Evolutionary conservation across 2,888 invertebrate species (phyloP).

Genomic region (Nomada goodeniana): DNA sequence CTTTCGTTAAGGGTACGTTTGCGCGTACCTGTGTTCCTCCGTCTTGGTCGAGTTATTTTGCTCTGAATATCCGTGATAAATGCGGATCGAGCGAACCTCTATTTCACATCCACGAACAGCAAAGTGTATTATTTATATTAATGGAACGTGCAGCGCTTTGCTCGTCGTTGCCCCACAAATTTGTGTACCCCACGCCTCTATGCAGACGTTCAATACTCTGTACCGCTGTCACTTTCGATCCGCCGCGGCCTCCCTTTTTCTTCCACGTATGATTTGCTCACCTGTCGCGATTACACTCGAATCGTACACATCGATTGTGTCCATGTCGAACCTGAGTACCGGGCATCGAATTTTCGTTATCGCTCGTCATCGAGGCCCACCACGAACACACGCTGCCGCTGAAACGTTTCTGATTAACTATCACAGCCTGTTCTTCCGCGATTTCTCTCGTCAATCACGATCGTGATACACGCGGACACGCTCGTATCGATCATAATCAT

Average conservation of each 20-base stretch:
- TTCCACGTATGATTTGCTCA: background rate
- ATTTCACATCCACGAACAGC: background rate
- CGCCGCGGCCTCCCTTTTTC: conserved; percentile 24
- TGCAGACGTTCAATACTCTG: conserved; percentile 43
- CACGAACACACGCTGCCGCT: conserved; percentile 24
- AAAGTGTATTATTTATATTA: conserved; percentile 21
- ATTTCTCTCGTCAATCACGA: background rate
- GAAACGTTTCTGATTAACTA: conserved; percentile 36
- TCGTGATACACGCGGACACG: background rate
- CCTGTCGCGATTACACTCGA: conserved; percentile 18
- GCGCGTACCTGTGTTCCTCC: too few relatives aligned
- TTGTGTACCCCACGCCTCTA: conserved; percentile 30
- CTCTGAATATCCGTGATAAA: background rate
- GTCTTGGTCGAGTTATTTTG: background rate
- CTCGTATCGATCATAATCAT: background rate
- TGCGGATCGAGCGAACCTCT: conserved; percentile 26
- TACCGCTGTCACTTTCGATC: conserved; percentile 23
- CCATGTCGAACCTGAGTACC: conserved; percentile 22
- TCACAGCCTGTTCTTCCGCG: conserved; percentile 1
- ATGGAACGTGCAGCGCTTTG: conserved; percentile 43
- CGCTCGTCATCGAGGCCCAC: conserved; percentile 22
- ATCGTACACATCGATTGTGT: conserved; percentile 16
- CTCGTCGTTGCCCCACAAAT: conserved; percentile 23
- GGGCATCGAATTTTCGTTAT: conserved; percentile 35
- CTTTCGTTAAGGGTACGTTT: background rate